Evolutionary conservation across 2,888 invertebrate species (phyloP), one percentile per base, ranked within the genome.

Genomic region (Cacoxenus indagator): DNA sequence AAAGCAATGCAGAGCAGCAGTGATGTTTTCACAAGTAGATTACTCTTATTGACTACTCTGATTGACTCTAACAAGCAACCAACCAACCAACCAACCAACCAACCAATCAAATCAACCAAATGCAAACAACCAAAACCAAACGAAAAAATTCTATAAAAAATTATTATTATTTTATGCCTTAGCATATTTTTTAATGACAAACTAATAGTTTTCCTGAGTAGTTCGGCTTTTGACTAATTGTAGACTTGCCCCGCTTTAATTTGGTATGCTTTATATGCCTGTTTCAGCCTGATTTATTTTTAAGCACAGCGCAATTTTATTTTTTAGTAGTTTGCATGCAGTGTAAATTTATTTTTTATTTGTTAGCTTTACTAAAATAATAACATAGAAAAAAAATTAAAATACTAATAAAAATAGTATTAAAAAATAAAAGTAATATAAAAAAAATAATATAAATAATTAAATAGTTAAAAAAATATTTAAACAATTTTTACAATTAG

Each of bases 11-110:
- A 45, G 54, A 72, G 78, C 78, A 78, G 78, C 78, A 76, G 78
- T 78, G 78, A 76, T 76, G 76, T 76, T 73, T 74, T 5, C 51
- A 9, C 22, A 51, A 76, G 76, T 78, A 75, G 76, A 75, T 76
- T n/a, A n/a, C n/a, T n/a, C n/a, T 37, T 37, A 37, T 37, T 37
- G 5, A 8, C 14, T 72, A 72, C 69, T 74, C 73, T 72, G n/a
- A n/a, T n/a, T 69, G 69, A 67, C 67, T 69, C 57, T 64, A n/a
- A 29, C 29, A 57, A 54, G 22, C 54, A 54, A n/a, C 37, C 37
- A 37, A 37, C 37, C 37, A 37, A 37, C 14, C 37, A 37, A 37
- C 14, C 2, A 4, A 37, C 14, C 37, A 37, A 37, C 5, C 31
- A 6, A 31, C 14, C 37, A 37, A 37, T 2, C 37, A 37, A 37